Percentiles rank a stretch among this genome's conserved stretches.
These are phyloP conservation scores for Chloropsis hardwickii DNA, from an alignment of 2,113 vertebrate genomes.

Conservation along the genomic window DNA sequence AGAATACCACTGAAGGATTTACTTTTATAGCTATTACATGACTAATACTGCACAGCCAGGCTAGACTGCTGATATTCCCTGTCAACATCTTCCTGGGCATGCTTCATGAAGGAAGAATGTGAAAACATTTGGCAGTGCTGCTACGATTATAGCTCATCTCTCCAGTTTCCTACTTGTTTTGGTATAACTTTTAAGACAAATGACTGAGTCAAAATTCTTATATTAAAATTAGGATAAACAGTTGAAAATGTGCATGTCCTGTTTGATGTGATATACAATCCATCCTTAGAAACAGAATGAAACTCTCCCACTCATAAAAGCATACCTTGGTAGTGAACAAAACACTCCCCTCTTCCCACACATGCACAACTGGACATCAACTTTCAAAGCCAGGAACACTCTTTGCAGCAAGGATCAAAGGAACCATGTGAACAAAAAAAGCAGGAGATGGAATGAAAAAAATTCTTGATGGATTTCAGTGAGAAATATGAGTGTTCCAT, in stretches of 20 bases:
- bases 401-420: constrained; percentile 22
- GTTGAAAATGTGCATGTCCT: neutral
- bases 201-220: neutral
- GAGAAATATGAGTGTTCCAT: neutral
- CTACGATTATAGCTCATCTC: neutral
- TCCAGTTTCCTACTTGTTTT: neutral
- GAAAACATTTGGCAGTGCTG: neutral
- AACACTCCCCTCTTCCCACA: constrained; percentile 20
- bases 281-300: neutral
- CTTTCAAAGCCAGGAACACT: constrained; percentile 1
- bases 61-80: neutral
- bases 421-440: neutral
- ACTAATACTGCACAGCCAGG: neutral
- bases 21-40: neutral
- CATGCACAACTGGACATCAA: neutral
- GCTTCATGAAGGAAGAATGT: neutral
- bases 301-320: constrained; percentile 11
- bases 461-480: neutral
- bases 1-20: neutral
- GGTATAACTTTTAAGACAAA: neutral
- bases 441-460: neutral
- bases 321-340: constrained; percentile 18
- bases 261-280: neutral
- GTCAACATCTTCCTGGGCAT: neutral
- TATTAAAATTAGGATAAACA: neutral